phyloP scores from a whole-genome alignment of 2,888 invertebrate genomes.

The Agrotis puta region DNA sequence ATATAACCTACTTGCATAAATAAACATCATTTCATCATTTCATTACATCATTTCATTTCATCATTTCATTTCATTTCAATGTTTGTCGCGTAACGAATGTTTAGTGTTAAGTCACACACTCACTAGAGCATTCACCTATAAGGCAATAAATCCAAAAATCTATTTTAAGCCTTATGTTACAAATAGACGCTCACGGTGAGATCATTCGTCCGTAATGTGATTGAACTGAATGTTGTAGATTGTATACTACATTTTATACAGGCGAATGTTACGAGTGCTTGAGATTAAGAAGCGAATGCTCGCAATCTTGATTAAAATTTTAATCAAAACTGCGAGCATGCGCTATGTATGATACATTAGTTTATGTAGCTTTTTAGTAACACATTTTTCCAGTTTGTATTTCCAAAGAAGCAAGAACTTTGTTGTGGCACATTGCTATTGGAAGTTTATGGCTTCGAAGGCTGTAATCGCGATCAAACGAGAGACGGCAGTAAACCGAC shows the following conservation, averaged over 20 bases:
- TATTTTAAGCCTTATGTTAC: too few relatives aligned
- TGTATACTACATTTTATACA: too few relatives aligned
- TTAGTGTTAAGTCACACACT: background rate
- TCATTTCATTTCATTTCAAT: background rate
- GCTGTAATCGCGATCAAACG: conserved; percentile 73
- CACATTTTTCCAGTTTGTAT: conserved; percentile 70
- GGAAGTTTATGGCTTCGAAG: conserved; percentile 73
- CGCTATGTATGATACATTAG: conserved; percentile 36
- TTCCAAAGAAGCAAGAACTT: conserved; percentile 68
- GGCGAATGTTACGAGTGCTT: too few relatives aligned
- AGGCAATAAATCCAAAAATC: too few relatives aligned
- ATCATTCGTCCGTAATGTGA: too few relatives aligned
- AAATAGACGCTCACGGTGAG: too few relatives aligned
- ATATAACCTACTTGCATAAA: too few relatives aligned
- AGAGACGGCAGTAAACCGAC: conserved; percentile 67
- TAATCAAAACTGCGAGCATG: too few relatives aligned
- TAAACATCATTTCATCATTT: too few relatives aligned
- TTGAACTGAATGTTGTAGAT: too few relatives aligned
- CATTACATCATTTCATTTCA: too few relatives aligned
- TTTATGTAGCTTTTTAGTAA: conserved; percentile 68
- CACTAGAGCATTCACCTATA: too few relatives aligned
- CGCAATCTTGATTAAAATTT: conserved; percentile 48
- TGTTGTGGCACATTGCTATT: conserved; percentile 72
- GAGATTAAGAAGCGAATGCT: background rate
- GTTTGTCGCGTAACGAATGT: background rate